These are phyloP conservation scores for Ditylenchus dipsaci DNA, from an alignment of 1,140 invertebrate genomes.

Conservation along the genomic window DNA sequence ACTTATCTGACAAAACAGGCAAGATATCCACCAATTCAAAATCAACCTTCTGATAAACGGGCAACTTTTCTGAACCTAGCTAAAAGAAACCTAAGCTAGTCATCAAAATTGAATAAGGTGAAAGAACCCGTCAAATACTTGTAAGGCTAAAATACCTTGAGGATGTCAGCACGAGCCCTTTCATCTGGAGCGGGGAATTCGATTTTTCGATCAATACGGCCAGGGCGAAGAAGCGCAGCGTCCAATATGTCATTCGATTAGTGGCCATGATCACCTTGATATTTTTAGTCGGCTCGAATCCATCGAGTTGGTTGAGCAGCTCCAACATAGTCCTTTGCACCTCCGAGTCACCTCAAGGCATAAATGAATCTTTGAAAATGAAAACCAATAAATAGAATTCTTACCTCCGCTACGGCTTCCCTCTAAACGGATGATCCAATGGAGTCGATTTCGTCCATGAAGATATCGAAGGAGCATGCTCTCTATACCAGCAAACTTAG, in stretches of 20 bases:
- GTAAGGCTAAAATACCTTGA: no score
- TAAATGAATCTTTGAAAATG: conserved; percentile 59
- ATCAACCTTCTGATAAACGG: no score
- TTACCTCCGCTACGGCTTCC: conserved; percentile 75
- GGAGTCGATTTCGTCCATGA: conserved; percentile 99
- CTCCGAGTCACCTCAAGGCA: conserved; percentile 74
- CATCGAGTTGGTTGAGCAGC: conserved; percentile 94
- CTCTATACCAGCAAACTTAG: no score
- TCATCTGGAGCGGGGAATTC: conserved; percentile 99
- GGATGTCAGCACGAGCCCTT: conserved; percentile 69
- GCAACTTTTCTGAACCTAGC: no score
- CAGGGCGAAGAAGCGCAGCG: conserved; percentile 91
- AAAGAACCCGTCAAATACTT: no score
- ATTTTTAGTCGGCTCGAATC: conserved; percentile 98
- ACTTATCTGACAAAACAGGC: no score
- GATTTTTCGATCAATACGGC: conserved; percentile 97
- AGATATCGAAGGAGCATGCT: conserved; percentile 91
- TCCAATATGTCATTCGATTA: conserved; percentile 96
- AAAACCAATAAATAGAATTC: conserved; percentile 21
- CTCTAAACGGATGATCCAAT: conserved; percentile 98
- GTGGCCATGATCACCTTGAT: conserved; percentile 97
- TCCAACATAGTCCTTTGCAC: conserved; percentile 99
- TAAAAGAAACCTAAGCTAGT: no score
- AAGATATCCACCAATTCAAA: no score
- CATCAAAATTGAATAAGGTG: no score